Evolutionary conservation across 2,113 vertebrate genomes (phyloP), one percentile per base, ranked within the genome.

Genomic region (Poecile atricapillus): DNA sequence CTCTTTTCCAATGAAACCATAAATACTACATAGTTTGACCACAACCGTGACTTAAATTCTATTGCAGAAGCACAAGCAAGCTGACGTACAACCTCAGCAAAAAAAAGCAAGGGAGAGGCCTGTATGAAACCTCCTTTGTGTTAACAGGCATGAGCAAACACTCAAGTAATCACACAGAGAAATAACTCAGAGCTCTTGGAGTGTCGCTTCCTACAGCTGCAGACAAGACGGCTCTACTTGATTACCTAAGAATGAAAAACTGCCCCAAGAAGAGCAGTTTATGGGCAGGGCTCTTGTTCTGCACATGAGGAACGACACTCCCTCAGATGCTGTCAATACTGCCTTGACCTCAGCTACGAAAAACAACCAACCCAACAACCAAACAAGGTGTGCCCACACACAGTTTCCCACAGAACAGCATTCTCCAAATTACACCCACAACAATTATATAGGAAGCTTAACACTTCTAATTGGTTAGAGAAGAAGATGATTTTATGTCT

Each of bases 251-350:
- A 55, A 62, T 3, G 21, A 53, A 50, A 83, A 84, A 49, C 5
- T 62, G 60, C 58, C 30, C 9, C 22, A 78, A 81, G 47, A 90
- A 17, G 14, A 71, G 37, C 39, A 70, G 39, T 13, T 50, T 3
- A 25, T 5, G 58, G 46, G 15, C 71, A 60, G 6, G 77, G 60
- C 35, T 74, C 24, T 9, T 56, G 70, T 55, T 5, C 60, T 59
- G 56, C n/a, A 35, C 13, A 2, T 4, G 43, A 46, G 30, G 8
- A 62, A 39, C 0, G 0, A 35, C 41, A 10, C 64, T 74, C 64
- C 30, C 44, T 22, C 49, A 83, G 79, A 62, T 8, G 33, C 28
- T 49, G 68, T 12, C 55, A 69, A 24, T 15, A 17, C 4, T 69
- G 41, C 31, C 44, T 25, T 60, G 44, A 47, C 15, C 70, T 87